Conservation (phyloP, 2,113 vertebrate species). For the Petrocephalus zakoni region DNA sequence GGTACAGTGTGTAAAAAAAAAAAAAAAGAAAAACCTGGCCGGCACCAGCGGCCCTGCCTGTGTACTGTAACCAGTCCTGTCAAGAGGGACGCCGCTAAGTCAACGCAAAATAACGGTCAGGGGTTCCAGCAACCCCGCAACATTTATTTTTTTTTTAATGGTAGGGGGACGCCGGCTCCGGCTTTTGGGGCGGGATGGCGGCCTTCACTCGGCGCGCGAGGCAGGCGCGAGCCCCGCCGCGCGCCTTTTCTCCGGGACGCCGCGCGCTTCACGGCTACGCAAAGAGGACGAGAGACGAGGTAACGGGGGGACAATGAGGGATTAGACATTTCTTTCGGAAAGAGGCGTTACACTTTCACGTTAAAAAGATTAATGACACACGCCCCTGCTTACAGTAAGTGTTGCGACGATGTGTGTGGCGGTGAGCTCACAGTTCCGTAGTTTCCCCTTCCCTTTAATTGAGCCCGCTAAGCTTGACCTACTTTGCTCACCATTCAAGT, state of each 20-base stretch:
- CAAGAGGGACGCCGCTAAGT: background rate
- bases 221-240: background rate
- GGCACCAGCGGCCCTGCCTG: slow-evolving; percentile 47
- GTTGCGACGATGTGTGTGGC: background rate
- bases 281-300: background rate
- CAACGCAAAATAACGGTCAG: background rate
- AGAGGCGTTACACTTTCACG: background rate
- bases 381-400: slow-evolving; percentile 5
- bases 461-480: slow-evolving; percentile 55
- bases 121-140: background rate
- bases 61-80: slow-evolving; percentile 32
- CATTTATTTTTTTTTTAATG: background rate
- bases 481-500: slow-evolving; percentile 55
- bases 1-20: slow-evolving; percentile 74
- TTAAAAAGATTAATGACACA: slow-evolving; percentile 27
- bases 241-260: background rate
- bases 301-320: background rate
- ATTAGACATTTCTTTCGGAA: background rate
- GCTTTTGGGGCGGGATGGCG: background rate
- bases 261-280: background rate
- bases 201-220: background rate
- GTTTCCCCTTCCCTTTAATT: slow-evolving; percentile 42
- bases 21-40: slow-evolving; percentile 58
- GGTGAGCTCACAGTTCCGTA: background rate
- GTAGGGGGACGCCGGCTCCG: background rate